Evolutionary conservation across 2,113 vertebrate species (phyloP), one percentile per base, ranked within the genome.

Genomic region (Nyctibius bracteatus): DNA sequence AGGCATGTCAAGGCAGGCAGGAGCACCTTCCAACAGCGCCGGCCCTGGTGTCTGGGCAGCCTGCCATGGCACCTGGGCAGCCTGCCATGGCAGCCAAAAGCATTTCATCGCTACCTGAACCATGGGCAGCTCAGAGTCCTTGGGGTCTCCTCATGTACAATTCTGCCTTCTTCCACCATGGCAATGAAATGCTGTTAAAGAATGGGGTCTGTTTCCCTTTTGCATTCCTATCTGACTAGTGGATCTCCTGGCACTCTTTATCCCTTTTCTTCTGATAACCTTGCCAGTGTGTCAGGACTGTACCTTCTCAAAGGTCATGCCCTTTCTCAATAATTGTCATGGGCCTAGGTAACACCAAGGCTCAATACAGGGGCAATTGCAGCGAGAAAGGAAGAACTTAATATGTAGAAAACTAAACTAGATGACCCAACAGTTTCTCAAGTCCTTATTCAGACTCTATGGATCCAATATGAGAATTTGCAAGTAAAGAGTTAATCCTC

Each of bases 141-240:
- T 20, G 18, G 31, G 31, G 20, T 84, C 35, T 71, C 52, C 41
- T 19, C 0, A 0, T 19, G n/a, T 20, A 57, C 35, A 41, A 2
- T 52, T 62, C 62, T 80, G 14, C 49, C 55, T 81, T 75, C 47
- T 81, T 21, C 24, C 57, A 49, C 16, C 22, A 8, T 6, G 27
- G 52, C 70, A 58, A 52, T 39, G 49, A 73, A 94, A 62, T 20
- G 18, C 21, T 88, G 33, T 17, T 85, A 35, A 90, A 63, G 58
- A 91, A 47, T 27, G 35, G 55, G 7, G 8, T 80, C 52, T 14
- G 1, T 12, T 94, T 92, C 44, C 31, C n/a, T 66, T 63, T 73
- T 81, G 8, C 19, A 39, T 66, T 84, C 44, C 52, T 35, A 23
- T 77, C 68, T 44, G 35, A 28, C 43, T 43, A 12, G 21, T 52